phyloP scores from a whole-genome alignment of 2,888 invertebrate species.

The Parasteatoda lunata region DNA sequence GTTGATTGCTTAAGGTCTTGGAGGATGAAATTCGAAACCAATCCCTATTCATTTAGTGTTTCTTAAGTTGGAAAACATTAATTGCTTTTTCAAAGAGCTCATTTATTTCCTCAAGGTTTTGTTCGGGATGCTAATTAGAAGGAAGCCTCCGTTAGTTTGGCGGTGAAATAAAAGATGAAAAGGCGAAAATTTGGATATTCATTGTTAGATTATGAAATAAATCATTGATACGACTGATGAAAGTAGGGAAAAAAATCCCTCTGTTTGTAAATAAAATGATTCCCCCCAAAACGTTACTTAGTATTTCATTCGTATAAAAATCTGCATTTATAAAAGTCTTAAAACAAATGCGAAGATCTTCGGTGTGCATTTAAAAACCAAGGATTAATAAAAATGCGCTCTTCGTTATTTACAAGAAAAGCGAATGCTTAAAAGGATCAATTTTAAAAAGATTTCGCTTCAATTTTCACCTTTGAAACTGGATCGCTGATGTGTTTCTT shows the following conservation, averaged over 20 bases:
- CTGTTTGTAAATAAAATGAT: conserved; percentile 1
- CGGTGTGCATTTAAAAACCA: too few relatives aligned
- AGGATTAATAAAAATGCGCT: too few relatives aligned
- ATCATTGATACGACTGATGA: background rate
- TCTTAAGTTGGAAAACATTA: conserved; percentile 48
- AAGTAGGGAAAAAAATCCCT: background rate
- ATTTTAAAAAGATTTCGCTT: too few relatives aligned
- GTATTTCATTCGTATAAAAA: too few relatives aligned
- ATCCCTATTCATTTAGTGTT: conserved; percentile 28
- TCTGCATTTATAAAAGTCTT: too few relatives aligned
- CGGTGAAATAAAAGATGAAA: conserved; percentile 5
- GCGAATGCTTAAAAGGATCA: too few relatives aligned
- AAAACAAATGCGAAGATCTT: too few relatives aligned
- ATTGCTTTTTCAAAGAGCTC: conserved; percentile 53
- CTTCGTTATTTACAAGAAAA: too few relatives aligned
- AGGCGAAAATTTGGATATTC: conserved; percentile 2
- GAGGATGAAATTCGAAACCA: conserved; percentile 19
- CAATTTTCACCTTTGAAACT: too few relatives aligned
- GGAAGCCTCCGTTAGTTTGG: background rate
- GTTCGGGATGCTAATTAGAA: conserved; percentile 38
- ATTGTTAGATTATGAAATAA: conserved; percentile 5
- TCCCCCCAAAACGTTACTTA: background rate
- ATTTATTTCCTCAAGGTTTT: conserved; percentile 2
- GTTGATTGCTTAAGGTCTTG: conserved; percentile 33
- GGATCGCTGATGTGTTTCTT: too few relatives aligned